phyloP scores from a whole-genome alignment of 2,113 vertebrate genomes.

The Pachyramphus minor region DNA sequence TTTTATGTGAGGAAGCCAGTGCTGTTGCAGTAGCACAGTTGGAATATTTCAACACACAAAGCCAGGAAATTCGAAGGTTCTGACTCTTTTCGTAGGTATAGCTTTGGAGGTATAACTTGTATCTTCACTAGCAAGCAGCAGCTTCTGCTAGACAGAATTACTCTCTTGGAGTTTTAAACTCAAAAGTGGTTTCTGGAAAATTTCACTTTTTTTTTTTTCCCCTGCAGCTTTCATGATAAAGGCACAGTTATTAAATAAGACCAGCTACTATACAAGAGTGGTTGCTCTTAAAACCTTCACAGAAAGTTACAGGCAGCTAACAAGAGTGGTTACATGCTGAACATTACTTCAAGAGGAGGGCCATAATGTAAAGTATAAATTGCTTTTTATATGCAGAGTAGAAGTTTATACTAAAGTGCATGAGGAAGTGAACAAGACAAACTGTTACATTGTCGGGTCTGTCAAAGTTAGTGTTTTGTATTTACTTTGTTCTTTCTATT shows the following conservation, averaged over 20 bases:
- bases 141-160: constrained; percentile 12
- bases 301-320: background rate
- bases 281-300: background rate
- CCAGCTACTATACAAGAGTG: background rate
- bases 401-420: background rate
- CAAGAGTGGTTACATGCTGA: background rate
- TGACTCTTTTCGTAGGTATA: constrained; percentile 45
- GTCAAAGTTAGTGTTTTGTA: background rate
- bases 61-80: constrained; percentile 51
- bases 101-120: background rate
- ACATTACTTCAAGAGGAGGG: background rate
- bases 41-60: constrained; percentile 24
- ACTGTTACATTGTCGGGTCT: background rate
- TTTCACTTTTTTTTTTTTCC: background rate
- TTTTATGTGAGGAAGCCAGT: constrained; percentile 7
- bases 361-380: background rate
- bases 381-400: background rate
- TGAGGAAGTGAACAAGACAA: background rate
- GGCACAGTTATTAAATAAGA: background rate
- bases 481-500: background rate
- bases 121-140: background rate
- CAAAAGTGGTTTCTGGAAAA: constrained; percentile 29
- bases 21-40: constrained; percentile 20
- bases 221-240: constrained; percentile 13
- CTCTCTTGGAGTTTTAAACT: constrained; percentile 32